Evolutionary conservation across 37 sponge, comb jelly and placozoan species (phyloP), one percentile per base, ranked within the genome.

Genomic region (Spongilla lacustris): DNA sequence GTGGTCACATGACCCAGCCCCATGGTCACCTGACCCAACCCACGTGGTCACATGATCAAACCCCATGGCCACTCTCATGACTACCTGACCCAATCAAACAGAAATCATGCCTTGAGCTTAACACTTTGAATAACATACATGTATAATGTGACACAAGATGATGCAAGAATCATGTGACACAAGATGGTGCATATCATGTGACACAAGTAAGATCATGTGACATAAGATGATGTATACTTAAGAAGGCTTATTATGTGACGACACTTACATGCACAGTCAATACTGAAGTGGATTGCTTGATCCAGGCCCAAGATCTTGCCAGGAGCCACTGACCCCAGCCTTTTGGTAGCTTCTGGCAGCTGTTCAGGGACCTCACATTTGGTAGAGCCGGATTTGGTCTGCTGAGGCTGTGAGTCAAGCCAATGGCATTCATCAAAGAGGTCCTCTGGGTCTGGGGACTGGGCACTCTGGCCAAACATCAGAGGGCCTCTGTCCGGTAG

Each of bases 251-350:
- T n/a, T n/a, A n/a, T n/a, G n/a, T n/a, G n/a, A n/a, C n/a, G n/a
- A n/a, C n/a, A 75, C 92, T 89, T 35, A 95, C 95, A 80, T 36
- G 92, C 74, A 83, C 90, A 89, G 86, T 92, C 93, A 68, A 95
- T 95, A 74, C 93, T 92, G 48, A 91, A 58, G 48, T 96, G 94
- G 17, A 96, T 76, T 25, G 97, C 97, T 34, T 93, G 90, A 58
- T 93, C 94, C 68, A 96, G 71, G 17, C 89, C 67, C 4, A 94
- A 74, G 2, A 93, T 36, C 36, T 75, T 86, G 30, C 94, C 94
- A 13, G 67, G 36, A 2, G 70, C 35, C 24, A 80, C 78, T 24
- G 32, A 36, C 68, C 80, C 66, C 41, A 91, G 79, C n/a, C 87
- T 86, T 79, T 76, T 76, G 6, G 87, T 82, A 3, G 71, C 91